Conservation (phyloP, 2,113 vertebrate genomes). For the Channa argus region DNA sequence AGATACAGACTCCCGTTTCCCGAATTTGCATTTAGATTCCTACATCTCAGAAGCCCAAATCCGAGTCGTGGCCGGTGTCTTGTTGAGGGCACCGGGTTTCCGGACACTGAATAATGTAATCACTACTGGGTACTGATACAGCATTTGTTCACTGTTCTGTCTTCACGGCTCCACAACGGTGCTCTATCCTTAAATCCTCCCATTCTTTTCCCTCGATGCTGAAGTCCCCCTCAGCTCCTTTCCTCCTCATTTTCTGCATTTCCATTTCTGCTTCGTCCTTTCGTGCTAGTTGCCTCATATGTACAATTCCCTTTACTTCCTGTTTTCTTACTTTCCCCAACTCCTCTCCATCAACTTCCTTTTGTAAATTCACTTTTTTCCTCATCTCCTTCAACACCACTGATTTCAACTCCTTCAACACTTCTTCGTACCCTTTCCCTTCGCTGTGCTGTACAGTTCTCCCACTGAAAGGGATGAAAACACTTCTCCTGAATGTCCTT, state of each 20-base stretch:
- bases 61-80: slow-evolving; percentile 15
- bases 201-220: neutral
- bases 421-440: slow-evolving; percentile 17
- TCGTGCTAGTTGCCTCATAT: neutral
- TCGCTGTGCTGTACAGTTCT: slow-evolving; percentile 35
- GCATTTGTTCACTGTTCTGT: slow-evolving; percentile 20
- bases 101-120: slow-evolving; percentile 38
- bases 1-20: slow-evolving; percentile 39
- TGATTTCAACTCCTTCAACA: slow-evolving; percentile 2
- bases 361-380: neutral
- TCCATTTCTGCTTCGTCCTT: slow-evolving; percentile 1
- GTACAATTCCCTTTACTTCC: neutral
- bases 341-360: neutral
- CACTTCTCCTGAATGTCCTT: slow-evolving; percentile 54
- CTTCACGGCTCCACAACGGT: neutral
- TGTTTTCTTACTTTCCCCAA: neutral
- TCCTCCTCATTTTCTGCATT: neutral
- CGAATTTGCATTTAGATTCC: slow-evolving; percentile 68
- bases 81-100: slow-evolving; percentile 1
- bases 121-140: slow-evolving; percentile 32
- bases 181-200: neutral
- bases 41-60: slow-evolving; percentile 29
- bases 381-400: neutral
- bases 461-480: slow-evolving; percentile 40
- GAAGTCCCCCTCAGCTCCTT: neutral